phyloP scores from a whole-genome alignment of 2,113 vertebrate species.

The Papio anubis region DNA sequence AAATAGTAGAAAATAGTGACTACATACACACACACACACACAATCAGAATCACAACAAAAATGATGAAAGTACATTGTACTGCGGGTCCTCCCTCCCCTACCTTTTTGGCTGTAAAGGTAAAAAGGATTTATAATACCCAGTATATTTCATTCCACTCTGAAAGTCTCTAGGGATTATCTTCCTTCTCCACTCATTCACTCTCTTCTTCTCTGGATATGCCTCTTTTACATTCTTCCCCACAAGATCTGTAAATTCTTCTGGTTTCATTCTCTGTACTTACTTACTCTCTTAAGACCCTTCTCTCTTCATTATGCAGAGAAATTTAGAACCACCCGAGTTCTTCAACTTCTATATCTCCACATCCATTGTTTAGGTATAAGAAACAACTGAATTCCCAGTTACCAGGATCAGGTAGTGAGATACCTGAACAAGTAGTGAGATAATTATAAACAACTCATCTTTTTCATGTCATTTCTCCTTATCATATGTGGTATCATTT shows the following conservation, averaged over 20 bases:
- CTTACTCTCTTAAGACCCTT: neutral
- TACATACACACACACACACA: neutral
- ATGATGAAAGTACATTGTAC: neutral
- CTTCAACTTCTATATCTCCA: neutral
- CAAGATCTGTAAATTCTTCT: neutral
- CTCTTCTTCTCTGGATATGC: neutral
- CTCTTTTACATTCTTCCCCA: neutral
- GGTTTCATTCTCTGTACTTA: neutral
- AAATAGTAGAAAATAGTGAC: constrained; percentile 4
- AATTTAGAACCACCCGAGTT: neutral
- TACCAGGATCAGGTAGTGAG: neutral
- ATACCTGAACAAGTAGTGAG: neutral
- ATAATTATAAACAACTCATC: neutral
- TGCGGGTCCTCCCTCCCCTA: neutral
- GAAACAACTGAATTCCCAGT: neutral
- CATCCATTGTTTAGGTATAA: neutral
- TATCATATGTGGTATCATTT: neutral
- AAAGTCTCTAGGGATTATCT: neutral
- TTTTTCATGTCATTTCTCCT: neutral
- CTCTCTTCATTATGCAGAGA: neutral
- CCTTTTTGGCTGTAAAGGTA: too few relatives aligned
- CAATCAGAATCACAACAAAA: neutral
- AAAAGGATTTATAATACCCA: neutral
- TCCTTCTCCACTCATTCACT: neutral
- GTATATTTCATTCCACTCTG: neutral